phyloP scores from a whole-genome alignment of 2,888 invertebrate species.

The Ectropis crepuscularia region DNA sequence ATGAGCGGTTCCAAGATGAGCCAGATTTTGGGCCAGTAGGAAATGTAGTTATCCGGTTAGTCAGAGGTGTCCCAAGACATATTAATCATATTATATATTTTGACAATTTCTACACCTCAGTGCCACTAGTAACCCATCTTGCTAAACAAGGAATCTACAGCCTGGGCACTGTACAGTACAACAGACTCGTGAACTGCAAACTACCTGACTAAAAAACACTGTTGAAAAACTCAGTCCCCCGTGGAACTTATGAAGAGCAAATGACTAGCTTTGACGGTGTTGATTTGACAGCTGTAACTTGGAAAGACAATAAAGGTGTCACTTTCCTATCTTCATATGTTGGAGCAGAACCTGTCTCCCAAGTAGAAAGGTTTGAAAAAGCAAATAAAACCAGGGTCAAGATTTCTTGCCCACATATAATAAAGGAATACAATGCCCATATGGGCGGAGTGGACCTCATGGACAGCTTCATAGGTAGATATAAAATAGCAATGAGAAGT shows the following conservation, averaged over 20 bases:
- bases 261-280: constrained; percentile 48
- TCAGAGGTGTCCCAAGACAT: constrained; percentile 48
- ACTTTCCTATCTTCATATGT: constrained; percentile 52
- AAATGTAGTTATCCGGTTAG: constrained; percentile 48
- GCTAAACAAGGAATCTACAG: constrained; percentile 49
- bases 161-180: constrained; percentile 28
- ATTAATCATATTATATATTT: constrained; percentile 49
- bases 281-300: constrained; percentile 49
- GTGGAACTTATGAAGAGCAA: constrained; percentile 49
- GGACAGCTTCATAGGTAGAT: constrained; percentile 44
- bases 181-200: constrained; percentile 47
- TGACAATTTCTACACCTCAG: constrained; percentile 50
- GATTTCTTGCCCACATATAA: constrained; percentile 45
- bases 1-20: constrained; percentile 44
- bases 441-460: constrained; percentile 58
- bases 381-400: constrained; percentile 40
- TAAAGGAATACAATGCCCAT: constrained; percentile 54
- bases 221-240: constrained; percentile 48
- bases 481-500: constrained; percentile 37
- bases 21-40: constrained; percentile 51
- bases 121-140: constrained; percentile 44
- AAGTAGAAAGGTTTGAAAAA: constrained; percentile 47
- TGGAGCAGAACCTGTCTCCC: constrained; percentile 43
- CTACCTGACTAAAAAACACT: constrained; percentile 48
- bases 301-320: constrained; percentile 54